Evolutionary conservation across 2,797 vertebrate genomes (phyloP).

Genomic region (Anguilla megastoma): DNA sequence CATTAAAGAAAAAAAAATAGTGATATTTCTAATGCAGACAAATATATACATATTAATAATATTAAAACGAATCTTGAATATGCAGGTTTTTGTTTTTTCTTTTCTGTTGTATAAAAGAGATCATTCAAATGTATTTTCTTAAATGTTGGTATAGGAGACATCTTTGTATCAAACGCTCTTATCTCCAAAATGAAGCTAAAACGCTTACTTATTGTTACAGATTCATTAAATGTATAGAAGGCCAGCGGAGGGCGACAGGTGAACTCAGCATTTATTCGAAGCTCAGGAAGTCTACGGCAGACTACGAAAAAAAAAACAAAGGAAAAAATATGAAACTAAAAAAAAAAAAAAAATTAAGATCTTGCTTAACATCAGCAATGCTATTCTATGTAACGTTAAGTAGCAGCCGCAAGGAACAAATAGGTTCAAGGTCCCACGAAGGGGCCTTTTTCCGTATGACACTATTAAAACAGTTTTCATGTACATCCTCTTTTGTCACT

Average conservation of each 20-base stretch:
- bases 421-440: conserved; percentile 37
- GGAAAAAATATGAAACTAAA: background rate
- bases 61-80: conserved; percentile 90
- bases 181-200: conserved; percentile 50
- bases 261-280: conserved; percentile 62
- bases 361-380: conserved; percentile 49
- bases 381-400: conserved; percentile 46
- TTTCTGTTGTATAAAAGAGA: conserved; percentile 71
- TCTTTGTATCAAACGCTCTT: conserved; percentile 56
- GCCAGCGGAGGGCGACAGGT: conserved; percentile 34
- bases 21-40: conserved; percentile 92
- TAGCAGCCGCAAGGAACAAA: conserved; percentile 43
- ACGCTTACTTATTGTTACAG: conserved; percentile 42
- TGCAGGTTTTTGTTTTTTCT: conserved; percentile 64
- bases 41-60: conserved; percentile 84
- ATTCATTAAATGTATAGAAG: conserved; percentile 57
- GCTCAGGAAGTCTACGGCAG: conserved; percentile 69
- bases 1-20: conserved; percentile 78
- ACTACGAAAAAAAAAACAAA: conserved; percentile 28
- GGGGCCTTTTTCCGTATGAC: conserved; percentile 44
- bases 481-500: conserved; percentile 44
- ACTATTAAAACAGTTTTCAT: conserved; percentile 49
- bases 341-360: conserved; percentile 32
- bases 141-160: conserved; percentile 67
- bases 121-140: conserved; percentile 65